phyloP scores from a whole-genome alignment of 2,113 vertebrate genomes.

The Pangasianodon hypophthalmus region DNA sequence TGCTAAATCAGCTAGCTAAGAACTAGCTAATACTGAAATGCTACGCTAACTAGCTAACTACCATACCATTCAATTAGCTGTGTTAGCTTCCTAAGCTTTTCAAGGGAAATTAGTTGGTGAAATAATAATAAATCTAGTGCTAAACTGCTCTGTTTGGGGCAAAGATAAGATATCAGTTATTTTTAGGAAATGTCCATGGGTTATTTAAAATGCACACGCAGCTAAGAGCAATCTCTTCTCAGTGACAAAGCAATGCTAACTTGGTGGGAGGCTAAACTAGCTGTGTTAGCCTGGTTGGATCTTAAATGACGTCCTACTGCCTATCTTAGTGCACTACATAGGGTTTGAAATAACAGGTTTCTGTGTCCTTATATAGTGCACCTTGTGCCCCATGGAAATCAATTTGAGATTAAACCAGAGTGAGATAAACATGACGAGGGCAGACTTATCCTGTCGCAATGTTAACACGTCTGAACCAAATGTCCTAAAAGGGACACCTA shows the following conservation, averaged over 20 bases:
- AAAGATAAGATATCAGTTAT: background rate
- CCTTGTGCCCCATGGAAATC: background rate
- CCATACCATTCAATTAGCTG: slow-evolving; percentile 18
- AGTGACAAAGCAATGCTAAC: slow-evolving; percentile 4
- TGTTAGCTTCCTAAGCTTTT: background rate
- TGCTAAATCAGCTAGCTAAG: slow-evolving; percentile 11
- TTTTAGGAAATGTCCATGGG: background rate
- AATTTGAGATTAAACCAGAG: background rate
- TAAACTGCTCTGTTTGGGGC: too few species aligned
- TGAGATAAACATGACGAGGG: background rate
- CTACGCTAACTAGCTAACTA: slow-evolving; percentile 18
- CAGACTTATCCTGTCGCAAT: background rate
- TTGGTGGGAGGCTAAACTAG: background rate
- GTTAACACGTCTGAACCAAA: background rate
- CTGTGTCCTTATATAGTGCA: background rate
- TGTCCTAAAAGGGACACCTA: slow-evolving; percentile 16
- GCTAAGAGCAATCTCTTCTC: background rate
- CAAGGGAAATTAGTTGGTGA: background rate
- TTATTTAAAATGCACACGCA: background rate
- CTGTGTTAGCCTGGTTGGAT: background rate
- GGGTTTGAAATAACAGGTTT: background rate
- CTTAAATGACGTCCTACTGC: background rate
- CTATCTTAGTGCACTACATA: slow-evolving; percentile 10
- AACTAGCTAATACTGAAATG: background rate
- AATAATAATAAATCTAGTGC: background rate